Percentiles rank a stretch among this genome's conserved stretches.
Evolutionary conservation across 2,113 vertebrate species (phyloP).

Genomic region (Muntiacus muntjak): DNA sequence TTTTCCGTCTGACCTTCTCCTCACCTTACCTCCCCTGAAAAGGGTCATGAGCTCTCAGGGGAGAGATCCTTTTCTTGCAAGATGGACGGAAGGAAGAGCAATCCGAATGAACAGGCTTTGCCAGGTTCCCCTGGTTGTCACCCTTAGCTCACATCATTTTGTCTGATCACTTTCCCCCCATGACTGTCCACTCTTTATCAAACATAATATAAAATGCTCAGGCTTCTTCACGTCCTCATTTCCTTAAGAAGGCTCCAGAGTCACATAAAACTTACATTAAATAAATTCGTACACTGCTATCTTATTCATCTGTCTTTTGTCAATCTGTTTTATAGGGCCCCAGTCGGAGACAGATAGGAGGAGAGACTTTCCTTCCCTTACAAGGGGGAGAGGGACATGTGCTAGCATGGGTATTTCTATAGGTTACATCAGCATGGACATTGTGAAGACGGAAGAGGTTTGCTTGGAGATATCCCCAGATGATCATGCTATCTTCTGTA

Average conservation of each 20-base stretch:
- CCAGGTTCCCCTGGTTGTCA: no score
- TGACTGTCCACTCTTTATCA: not conserved
- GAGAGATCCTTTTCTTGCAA: no score
- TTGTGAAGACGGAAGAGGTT: not conserved
- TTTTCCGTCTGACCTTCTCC: not conserved
- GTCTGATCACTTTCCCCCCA: no score
- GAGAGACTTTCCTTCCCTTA: not conserved
- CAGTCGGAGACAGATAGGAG: not conserved
- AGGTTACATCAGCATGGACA: not conserved
- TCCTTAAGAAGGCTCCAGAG: not conserved
- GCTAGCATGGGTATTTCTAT: not conserved
- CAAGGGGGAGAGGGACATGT: rapidly evolving
- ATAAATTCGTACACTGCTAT: not conserved
- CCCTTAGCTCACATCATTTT: not conserved
- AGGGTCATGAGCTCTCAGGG: not conserved
- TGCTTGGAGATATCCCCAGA: not conserved
- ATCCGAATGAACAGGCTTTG: not conserved
- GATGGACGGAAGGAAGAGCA: not conserved
- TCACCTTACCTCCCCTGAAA: not conserved
- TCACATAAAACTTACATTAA: not conserved
- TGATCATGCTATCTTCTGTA: not conserved
- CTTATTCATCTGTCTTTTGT: not conserved
- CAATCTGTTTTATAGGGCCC: no score
- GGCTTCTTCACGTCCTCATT: not conserved
- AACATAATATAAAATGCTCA: not conserved